Evolutionary conservation across 1,140 invertebrate genomes (phyloP).

Genomic region (Myzus persicae): DNA sequence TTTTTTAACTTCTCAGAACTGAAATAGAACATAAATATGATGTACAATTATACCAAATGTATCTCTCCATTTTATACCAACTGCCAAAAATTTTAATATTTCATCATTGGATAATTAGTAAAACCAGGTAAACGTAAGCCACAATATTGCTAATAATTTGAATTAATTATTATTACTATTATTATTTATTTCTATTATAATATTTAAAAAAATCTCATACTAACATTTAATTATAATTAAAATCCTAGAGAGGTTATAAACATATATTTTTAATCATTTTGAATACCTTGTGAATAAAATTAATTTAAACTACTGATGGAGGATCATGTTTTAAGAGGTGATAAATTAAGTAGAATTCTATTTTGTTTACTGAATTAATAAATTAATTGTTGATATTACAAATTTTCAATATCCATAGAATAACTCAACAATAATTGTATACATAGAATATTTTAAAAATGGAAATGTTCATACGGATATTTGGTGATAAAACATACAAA

Average conservation of each 20-base stretch:
- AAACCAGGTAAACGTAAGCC: neutral
- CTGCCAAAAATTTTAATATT: neutral
- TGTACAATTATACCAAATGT: neutral
- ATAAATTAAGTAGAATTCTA: neutral
- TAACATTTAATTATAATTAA: neutral
- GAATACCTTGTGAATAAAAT: neutral
- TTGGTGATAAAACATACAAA: conserved; percentile 27
- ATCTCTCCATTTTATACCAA: neutral
- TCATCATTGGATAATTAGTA: neutral
- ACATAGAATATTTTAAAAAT: neutral
- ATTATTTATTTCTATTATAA: conserved; percentile 2
- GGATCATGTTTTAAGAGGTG: neutral
- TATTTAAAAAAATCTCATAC: neutral
- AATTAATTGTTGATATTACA: neutral
- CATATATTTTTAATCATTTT: neutral
- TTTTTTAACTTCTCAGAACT: neutral
- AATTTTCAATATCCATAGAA: neutral
- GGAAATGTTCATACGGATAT: neutral
- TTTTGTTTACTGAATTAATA: neutral
- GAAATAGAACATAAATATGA: neutral
- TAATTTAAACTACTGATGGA: neutral
- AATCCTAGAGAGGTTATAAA: neutral
- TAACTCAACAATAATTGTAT: neutral
- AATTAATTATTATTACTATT: neutral
- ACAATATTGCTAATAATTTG: neutral